phyloP scores from a whole-genome alignment of 2,888 invertebrate genomes.

The Drosophila nr. fundita region DNA sequence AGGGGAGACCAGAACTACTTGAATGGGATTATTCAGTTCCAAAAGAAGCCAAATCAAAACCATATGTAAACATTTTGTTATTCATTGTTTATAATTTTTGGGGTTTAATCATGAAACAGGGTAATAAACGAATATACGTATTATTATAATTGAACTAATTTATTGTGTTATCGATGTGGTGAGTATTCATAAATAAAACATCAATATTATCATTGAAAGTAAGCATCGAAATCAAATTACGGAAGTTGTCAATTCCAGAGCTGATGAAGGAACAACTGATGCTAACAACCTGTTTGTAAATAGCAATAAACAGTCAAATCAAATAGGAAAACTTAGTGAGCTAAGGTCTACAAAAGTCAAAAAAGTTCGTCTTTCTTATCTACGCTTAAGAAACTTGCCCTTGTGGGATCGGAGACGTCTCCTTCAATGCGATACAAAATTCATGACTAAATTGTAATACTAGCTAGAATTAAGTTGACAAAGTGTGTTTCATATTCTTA shows the following conservation, averaged over 20 bases:
- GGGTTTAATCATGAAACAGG: conserved; percentile 64
- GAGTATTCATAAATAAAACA: conserved; percentile 10
- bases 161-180: conserved; percentile 32
- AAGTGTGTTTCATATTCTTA: background rate
- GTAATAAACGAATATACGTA: conserved; percentile 74
- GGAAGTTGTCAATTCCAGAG: background rate
- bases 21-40: conserved; percentile 28
- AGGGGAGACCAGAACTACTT: conserved; percentile 27
- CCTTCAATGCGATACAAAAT: background rate
- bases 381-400: background rate
- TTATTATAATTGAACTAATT: conserved; percentile 42
- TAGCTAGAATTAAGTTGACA: background rate
- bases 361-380: background rate
- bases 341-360: background rate
- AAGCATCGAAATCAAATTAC: background rate
- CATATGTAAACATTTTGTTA: conserved; percentile 55
- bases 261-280: background rate
- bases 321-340: background rate
- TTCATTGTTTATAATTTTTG: conserved; percentile 42
- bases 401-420: background rate
- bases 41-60: conserved; percentile 28
- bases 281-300: background rate
- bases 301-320: background rate
- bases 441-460: background rate
- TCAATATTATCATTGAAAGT: background rate